Conservation (phyloP, 1,140 invertebrate species). For the Colletes gigas region DNA sequence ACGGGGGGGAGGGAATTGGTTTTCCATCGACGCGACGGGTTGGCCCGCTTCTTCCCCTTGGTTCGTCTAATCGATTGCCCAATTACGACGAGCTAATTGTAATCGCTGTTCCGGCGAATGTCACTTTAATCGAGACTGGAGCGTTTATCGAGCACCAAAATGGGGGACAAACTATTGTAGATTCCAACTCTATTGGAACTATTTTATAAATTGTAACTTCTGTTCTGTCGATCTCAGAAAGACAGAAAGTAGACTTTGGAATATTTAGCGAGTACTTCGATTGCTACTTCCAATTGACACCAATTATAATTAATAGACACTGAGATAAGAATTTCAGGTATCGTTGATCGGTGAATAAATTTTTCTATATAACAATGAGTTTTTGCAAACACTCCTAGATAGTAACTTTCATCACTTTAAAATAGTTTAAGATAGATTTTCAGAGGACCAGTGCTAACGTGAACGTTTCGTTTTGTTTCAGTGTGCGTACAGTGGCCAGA, state of each 20-base stretch:
- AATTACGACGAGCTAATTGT: not conserved
- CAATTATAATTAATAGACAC: too few species aligned
- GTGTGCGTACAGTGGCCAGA: conserved; percentile 94
- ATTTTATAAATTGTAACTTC: too few species aligned
- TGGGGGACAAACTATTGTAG: too few species aligned
- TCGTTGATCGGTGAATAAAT: too few species aligned
- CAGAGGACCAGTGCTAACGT: not conserved
- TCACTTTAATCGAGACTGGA: not conserved
- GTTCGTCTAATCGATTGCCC: not conserved
- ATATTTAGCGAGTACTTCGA: not conserved
- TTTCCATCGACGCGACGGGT: not conserved
- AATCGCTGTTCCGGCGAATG: not conserved
- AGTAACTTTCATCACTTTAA: too few species aligned
- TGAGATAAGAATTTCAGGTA: too few species aligned
- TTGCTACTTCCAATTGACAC: too few species aligned
- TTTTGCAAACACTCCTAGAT: too few species aligned
- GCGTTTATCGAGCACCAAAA: not conserved
- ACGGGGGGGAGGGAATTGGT: not conserved
- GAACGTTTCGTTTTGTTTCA: conserved; percentile 82
- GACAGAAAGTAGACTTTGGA: not conserved
- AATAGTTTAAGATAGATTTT: too few species aligned
- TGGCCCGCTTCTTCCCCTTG: not conserved
- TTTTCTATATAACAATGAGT: too few species aligned
- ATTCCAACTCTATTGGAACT: too few species aligned
- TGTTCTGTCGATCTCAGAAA: too few species aligned